Base-by-base conservation (phyloP, 2,888 invertebrate species). In the Himalopsyche anomala region DNA sequence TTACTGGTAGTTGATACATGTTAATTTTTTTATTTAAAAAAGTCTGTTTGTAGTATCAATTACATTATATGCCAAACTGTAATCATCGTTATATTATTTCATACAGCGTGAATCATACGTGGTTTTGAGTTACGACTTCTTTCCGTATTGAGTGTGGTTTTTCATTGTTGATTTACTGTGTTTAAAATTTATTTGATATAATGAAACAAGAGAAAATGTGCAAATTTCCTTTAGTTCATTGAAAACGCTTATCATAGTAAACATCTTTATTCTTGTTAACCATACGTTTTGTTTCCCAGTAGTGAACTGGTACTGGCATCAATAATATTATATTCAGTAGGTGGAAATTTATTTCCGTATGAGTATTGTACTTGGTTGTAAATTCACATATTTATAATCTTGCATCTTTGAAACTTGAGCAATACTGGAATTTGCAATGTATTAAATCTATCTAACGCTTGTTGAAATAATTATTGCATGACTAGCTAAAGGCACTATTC, bases 401-500 rank as follows among this genome's bases (percentile, higher is more conserved):
- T 62, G 19, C 62, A 62, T 62, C 62, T 62, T 62, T 62, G 62
- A 62, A 62, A 62, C 62, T 62, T 62, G 15, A 11, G 62, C 62
- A 62, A 62, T 62, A 62, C 62, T 62, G 62, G 62, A 62, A 62
- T 62, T 62, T 62, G 62, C 62, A 62, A 8, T 19, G n/a, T 62
- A 62, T 62, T 62, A 62, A 62, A 62, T 62, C 62, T 19, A 62
- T 62, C 62, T 62, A 62, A 62, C 62, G 28, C 62, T 62, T 62
- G 62, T 62, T 19, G 62, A 19, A 62, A 19, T 19, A 62, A 62
- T 62, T 62, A 62, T 62, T 62, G 62, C 28, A n/a, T 62, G 62
- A 62, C 62, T 62, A 62, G 62, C 62, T 62, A 2, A 19, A 62
- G 62, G 62, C 62, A 62, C 5, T 62, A 8, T 9, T 56, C 19